phyloP scores from a whole-genome alignment of 2,113 vertebrate genomes.

The Toxotes jaculatrix region DNA sequence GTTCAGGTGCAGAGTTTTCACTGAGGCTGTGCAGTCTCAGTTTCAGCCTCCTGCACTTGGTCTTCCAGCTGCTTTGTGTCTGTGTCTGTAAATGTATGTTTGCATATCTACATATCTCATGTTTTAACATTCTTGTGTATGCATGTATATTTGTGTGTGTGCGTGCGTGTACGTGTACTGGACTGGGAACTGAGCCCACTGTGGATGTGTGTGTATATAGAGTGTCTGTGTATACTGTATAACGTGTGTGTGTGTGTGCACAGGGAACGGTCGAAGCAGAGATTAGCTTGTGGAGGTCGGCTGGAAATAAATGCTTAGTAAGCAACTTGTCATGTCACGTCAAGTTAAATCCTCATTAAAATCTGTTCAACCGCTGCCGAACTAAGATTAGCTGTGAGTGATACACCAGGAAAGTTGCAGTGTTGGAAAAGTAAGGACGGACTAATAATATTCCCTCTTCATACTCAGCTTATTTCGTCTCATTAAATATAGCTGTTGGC shows the following conservation, averaged over 20 bases:
- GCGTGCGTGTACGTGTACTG: not conserved
- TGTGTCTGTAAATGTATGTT: too few relatives aligned
- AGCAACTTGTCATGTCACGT: slow-evolving; percentile 9
- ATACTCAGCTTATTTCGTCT: too few relatives aligned
- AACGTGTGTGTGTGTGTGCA: slow-evolving; percentile 22
- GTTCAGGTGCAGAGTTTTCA: too few relatives aligned
- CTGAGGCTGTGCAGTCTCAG: too few relatives aligned
- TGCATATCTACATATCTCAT: too few relatives aligned
- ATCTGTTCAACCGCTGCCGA: not conserved
- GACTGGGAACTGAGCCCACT: not conserved
- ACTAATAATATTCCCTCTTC: not conserved
- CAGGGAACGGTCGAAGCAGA: not conserved
- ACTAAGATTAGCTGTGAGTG: not conserved
- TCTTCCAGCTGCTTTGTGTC: not conserved
- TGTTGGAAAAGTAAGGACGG: not conserved
- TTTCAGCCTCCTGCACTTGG: not conserved
- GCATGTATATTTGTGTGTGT: not conserved
- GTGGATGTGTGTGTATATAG: not conserved
- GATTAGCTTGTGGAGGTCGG: not conserved
- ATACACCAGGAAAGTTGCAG: too few relatives aligned
- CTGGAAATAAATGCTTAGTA: slow-evolving; percentile 12
- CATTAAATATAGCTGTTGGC: too few relatives aligned
- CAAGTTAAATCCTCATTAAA: slow-evolving; percentile 29
- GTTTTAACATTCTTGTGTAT: not conserved
- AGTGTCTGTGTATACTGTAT: not conserved